Evolutionary conservation across 2,113 vertebrate species (phyloP), one percentile per base, ranked within the genome.

Genomic region (Antidorcas marsupialis): DNA sequence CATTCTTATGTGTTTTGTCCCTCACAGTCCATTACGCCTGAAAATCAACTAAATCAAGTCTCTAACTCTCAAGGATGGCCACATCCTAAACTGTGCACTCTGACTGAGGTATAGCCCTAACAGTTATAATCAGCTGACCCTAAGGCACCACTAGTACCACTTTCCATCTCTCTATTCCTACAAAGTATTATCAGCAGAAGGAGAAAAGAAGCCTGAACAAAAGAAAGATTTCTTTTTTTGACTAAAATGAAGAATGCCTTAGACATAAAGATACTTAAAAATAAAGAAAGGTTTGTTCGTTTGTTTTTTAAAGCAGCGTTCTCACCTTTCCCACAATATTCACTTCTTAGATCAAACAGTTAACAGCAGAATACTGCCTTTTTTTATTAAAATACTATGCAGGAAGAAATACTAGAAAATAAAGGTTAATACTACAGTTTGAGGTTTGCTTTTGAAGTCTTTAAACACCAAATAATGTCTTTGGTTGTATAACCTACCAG

Each of bases 351-450:
- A 95, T 76, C 62, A 59, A 60, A 87, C 9, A 55, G 16, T 89
- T 87, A 94, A 94, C 30, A 62, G 30, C 16, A 55, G 33, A 96
- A 84, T 6, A 94, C 28, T 43, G 5, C 2, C 45, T 79, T 33
- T 84, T 79, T 64, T 67, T 33, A 97, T 60, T 89, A 88, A 96
- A 82, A 97, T 25, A 3, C 39, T 64, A 64, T 60, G 7, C 86
- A 89, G 25, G 64, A 92, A 91, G 52, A 89, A 93, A 89, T 11
- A 95, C 6, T 53, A 62, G 25, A 47, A 93, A 96, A 74, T 62
- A 97, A 94, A 94, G 21, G 2, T 86, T 93, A 96, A 62, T 47
- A 91, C 17, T 85, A 97, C 39, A 89, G 95, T 27, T 10, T 90
- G 27, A 83, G 21, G 52, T 82, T 86, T 97, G 60, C 52, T 91